phyloP scores from a whole-genome alignment of 2,888 invertebrate species.

The Cryptus armator region DNA sequence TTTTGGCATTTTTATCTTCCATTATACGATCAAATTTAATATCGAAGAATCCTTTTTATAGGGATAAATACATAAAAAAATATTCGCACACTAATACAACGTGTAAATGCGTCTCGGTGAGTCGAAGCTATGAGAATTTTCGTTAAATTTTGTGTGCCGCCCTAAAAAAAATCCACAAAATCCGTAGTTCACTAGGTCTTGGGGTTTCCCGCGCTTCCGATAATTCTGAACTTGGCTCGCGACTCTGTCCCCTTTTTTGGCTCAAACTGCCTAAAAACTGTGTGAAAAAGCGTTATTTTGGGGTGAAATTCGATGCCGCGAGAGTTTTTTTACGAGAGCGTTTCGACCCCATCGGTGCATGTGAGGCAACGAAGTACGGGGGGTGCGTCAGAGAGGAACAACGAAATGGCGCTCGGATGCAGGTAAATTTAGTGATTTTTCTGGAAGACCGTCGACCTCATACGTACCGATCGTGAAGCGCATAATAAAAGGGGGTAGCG shows the following conservation, averaged over 20 bases:
- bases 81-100: background rate
- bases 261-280: conserved; percentile 79
- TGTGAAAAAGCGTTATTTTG: conserved; percentile 85
- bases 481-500: conserved; percentile 75
- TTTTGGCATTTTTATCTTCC: background rate
- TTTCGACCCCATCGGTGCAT: conserved; percentile 66
- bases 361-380: conserved; percentile 14
- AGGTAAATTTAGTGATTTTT: conserved; percentile 83
- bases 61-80: background rate
- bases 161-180: conserved; percentile 39
- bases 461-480: conserved; percentile 60
- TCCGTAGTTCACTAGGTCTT: conserved; percentile 13
- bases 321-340: conserved; percentile 65
- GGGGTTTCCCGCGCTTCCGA: conserved; percentile 41
- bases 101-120: background rate
- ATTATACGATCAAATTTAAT: conserved; percentile 47
- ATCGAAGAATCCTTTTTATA: conserved; percentile 5
- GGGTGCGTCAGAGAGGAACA: conserved; percentile 46
- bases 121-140: conserved; percentile 74
- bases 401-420: conserved; percentile 75
- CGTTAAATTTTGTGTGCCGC: conserved; percentile 68
- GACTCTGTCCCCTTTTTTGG: conserved; percentile 37
- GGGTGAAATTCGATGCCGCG: conserved; percentile 83
- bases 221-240: background rate
- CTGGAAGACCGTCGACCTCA: conserved; percentile 79